These are phyloP conservation scores for Arizona elegans DNA, from an alignment of 2,113 vertebrate species.

Conservation along the genomic window DNA sequence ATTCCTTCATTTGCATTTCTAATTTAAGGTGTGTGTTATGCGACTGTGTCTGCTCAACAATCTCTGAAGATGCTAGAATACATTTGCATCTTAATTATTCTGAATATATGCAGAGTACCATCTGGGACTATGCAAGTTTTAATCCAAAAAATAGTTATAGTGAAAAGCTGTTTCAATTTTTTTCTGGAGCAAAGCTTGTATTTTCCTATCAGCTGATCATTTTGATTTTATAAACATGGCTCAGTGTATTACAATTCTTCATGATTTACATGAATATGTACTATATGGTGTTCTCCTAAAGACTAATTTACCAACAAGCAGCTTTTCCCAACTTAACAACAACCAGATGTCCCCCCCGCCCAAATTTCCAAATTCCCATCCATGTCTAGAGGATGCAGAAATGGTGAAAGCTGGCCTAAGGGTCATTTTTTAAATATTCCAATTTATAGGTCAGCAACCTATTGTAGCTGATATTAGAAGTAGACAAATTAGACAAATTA, in stretches of 20 bases:
- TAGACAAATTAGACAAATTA: neutral
- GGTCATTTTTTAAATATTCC: neutral
- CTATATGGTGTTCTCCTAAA: neutral
- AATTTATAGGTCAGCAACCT: neutral
- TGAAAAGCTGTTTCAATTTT: slow-evolving; percentile 58
- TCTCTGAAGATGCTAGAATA: slow-evolving; percentile 68
- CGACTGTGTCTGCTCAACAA: slow-evolving; percentile 40
- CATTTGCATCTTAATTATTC: slow-evolving; percentile 70
- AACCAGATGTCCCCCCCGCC: neutral
- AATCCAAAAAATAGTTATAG: slow-evolving; percentile 55
- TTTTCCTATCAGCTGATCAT: slow-evolving; percentile 49
- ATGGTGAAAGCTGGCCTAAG: neutral
- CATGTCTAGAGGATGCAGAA: neutral
- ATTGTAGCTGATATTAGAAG: neutral
- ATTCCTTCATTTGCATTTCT: slow-evolving; percentile 44
- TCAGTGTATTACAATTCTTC: neutral
- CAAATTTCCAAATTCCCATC: neutral
- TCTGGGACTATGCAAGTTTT: slow-evolving; percentile 65
- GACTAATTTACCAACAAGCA: neutral
- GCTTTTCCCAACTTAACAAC: neutral
- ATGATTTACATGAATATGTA: fast-evolving
- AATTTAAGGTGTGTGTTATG: slow-evolving; percentile 33
- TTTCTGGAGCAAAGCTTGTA: slow-evolving; percentile 52
- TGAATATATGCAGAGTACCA: slow-evolving; percentile 49
- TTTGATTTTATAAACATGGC: slow-evolving; percentile 47